Evolutionary conservation across 2,797 vertebrate species (phyloP).

Genomic region (Gymnopithys bicolor): DNA sequence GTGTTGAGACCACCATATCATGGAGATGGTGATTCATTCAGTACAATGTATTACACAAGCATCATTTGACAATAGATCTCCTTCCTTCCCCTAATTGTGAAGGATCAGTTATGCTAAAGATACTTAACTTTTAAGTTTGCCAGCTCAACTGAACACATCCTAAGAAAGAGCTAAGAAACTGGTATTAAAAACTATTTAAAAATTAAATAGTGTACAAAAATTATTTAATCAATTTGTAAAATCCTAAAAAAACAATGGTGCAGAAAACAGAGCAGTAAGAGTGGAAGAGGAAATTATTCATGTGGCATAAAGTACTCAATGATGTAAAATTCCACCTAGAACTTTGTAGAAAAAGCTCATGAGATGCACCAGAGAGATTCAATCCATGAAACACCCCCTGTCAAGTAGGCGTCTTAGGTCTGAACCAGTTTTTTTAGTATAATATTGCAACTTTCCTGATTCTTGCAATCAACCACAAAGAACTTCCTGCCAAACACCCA

Average conservation of each 20-base stretch:
- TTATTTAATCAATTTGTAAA: not conserved
- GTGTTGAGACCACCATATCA: not conserved
- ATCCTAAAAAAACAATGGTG: not conserved
- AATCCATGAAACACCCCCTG: not conserved
- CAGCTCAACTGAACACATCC: not conserved
- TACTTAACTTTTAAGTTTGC: not conserved
- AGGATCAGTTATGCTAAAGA: not conserved
- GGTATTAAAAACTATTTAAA: not conserved
- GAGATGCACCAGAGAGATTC: not conserved
- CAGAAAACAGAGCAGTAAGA: not conserved
- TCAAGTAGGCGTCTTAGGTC: not conserved
- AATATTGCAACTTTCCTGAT: not conserved
- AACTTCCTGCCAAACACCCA: not conserved
- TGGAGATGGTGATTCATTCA: not conserved
- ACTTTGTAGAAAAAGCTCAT: not conserved
- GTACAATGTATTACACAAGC: not conserved
- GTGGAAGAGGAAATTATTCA: not conserved
- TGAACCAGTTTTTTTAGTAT: not conserved
- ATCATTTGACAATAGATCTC: not conserved
- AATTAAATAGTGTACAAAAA: not conserved
- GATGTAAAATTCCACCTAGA: not conserved
- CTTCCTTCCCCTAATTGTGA: not conserved
- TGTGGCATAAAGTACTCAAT: not conserved
- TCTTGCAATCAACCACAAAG: not conserved
- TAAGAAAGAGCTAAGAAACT: not conserved